These are phyloP conservation scores for Percopsis omiscomaycus DNA, from an alignment of 2,797 vertebrate genomes.

Conservation along the genomic window DNA sequence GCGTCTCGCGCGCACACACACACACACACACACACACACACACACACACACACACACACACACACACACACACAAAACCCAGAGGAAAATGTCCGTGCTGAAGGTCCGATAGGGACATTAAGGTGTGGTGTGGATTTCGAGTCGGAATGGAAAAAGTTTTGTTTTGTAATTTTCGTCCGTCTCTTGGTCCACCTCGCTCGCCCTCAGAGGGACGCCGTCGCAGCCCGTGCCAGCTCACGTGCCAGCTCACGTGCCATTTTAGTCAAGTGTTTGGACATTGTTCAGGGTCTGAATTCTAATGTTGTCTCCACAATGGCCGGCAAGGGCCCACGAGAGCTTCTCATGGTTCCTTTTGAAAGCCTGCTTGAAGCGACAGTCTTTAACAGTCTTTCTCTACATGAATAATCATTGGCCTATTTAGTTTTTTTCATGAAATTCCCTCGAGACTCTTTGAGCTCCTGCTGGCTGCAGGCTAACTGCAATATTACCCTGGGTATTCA, in stretches of 20 bases:
- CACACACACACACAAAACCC: not conserved
- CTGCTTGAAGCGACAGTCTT: not conserved
- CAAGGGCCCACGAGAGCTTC: not conserved
- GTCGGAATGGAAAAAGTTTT: too few species aligned
- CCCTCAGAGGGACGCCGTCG: too few species aligned
- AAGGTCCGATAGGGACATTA: not conserved
- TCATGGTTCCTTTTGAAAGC: not conserved
- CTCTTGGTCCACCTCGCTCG: too few species aligned
- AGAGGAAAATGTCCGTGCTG: not conserved
- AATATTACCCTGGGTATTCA: not conserved
- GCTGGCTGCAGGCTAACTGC: not conserved
- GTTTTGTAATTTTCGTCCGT: too few species aligned
- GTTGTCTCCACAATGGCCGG: not conserved
- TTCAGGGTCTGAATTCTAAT: not conserved
- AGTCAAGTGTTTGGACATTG: not conserved
- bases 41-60: not conserved
- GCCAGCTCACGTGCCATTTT: too few species aligned
- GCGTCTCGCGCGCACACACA: too few species aligned
- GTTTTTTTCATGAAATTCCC: not conserved
- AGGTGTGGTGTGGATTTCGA: too few species aligned
- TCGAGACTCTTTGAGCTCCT: not conserved
- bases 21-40: slow-evolving; percentile 4
- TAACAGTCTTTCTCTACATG: not conserved
- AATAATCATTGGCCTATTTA: slow-evolving; percentile 4
- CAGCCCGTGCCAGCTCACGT: too few species aligned